Percentiles rank a stretch among this genome's conserved stretches.
These are phyloP conservation scores for Rhinogobius similis DNA, from an alignment of 2,113 vertebrate species.

Conservation along the genomic window DNA sequence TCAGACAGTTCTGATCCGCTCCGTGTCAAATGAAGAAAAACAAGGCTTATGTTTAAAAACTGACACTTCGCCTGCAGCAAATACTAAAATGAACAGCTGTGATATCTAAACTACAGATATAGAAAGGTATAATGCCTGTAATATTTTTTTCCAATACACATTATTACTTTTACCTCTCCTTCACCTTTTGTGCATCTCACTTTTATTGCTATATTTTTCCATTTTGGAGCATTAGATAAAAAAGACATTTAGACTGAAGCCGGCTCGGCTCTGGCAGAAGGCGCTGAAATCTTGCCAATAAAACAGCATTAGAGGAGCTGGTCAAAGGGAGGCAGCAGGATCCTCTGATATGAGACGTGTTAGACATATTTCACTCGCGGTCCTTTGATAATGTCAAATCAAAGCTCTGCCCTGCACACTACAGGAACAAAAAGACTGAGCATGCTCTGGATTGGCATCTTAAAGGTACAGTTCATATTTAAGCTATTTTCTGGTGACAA, in stretches of 20 bases:
- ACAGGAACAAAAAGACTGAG: slow-evolving; percentile 32
- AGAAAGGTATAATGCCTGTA: neutral
- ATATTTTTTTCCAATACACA: neutral
- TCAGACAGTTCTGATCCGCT: too few relatives aligned
- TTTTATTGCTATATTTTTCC: slow-evolving; percentile 5
- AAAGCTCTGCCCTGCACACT: slow-evolving; percentile 60
- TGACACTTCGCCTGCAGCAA: neutral
- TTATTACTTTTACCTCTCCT: slow-evolving; percentile 6
- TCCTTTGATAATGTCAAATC: slow-evolving; percentile 74
- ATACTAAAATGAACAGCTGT: neutral
- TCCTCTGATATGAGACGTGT: slow-evolving; percentile 68
- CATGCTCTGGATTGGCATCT: slow-evolving; percentile 19
- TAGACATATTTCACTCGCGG: slow-evolving; percentile 65
- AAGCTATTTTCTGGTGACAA: neutral
- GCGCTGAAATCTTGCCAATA: slow-evolving; percentile 22
- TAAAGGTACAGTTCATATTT: neutral
- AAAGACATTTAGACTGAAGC: neutral
- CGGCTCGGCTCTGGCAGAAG: slow-evolving; percentile 23
- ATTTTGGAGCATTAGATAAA: slow-evolving; percentile 8
- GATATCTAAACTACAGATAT: neutral
- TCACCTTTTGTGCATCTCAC: slow-evolving; percentile 1
- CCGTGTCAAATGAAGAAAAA: too few relatives aligned
- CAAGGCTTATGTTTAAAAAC: too few relatives aligned
- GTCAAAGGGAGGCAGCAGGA: slow-evolving; percentile 48
- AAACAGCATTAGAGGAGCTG: slow-evolving; percentile 37